A percentile compares a stretch with the other conserved stretches of the same genome.
Evolutionary conservation across 2,888 invertebrate genomes (phyloP).

Genomic region (Odontocerum albicorne): DNA sequence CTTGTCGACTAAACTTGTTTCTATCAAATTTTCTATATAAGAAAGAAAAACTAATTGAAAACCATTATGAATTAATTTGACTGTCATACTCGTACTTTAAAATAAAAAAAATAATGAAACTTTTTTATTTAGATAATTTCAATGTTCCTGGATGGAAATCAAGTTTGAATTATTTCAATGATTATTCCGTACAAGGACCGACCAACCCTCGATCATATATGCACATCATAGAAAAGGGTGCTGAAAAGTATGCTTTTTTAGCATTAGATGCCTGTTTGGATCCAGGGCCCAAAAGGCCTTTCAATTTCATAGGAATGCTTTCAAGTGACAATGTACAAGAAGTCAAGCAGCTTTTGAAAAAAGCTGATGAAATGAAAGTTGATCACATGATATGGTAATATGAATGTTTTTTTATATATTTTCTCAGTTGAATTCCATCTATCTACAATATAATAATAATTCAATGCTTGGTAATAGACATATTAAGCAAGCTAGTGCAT

Average conservation of each 20-base stretch:
- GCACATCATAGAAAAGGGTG: conserved; percentile 57
- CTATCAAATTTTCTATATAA: background rate
- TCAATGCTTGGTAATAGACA: no score
- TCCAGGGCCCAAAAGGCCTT: conserved; percentile 84
- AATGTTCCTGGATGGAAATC: conserved; percentile 72
- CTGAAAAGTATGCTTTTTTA: conserved; percentile 75
- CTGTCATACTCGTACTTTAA: background rate
- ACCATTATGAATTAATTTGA: background rate
- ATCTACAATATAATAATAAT: no score
- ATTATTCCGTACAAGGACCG: conserved; percentile 78
- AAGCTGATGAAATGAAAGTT: conserved; percentile 53
- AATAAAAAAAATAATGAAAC: background rate
- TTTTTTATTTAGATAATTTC: conserved; percentile 73
- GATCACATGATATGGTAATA: conserved; percentile 68
- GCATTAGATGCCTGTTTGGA: conserved; percentile 85
- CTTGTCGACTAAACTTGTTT: no score
- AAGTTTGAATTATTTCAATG: conserved; percentile 72
- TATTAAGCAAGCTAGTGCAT: no score
- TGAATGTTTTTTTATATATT: no score
- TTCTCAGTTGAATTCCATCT: no score
- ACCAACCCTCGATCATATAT: conserved; percentile 72
- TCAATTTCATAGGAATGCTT: conserved; percentile 85
- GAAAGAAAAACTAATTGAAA: background rate
- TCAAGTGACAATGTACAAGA: conserved; percentile 55
- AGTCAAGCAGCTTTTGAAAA: conserved; percentile 59